phyloP scores from a whole-genome alignment of 2,888 invertebrate species.

The Diloba caeruleocephala region DNA sequence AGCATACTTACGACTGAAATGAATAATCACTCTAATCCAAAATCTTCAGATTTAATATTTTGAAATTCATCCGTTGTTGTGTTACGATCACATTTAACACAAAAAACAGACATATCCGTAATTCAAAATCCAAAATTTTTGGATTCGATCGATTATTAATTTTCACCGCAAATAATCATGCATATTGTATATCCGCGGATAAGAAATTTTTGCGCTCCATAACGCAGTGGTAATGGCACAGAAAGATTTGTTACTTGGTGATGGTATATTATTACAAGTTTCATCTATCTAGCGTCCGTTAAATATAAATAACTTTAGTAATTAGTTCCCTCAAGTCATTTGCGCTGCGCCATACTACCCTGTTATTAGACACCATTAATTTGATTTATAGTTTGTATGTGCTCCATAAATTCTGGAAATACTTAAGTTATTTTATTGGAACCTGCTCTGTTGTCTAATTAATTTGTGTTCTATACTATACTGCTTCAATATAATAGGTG shows the following conservation, averaged over 20 bases:
- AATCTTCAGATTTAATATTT: too few species aligned
- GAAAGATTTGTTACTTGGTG: slow-evolving; percentile 13
- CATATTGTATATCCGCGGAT: background rate
- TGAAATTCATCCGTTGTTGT: too few species aligned
- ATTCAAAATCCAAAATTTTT: too few species aligned
- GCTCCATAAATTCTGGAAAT: slow-evolving; percentile 59
- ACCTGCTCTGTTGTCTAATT: slow-evolving; percentile 36
- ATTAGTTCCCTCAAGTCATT: slow-evolving; percentile 60
- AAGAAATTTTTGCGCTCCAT: slow-evolving; percentile 34
- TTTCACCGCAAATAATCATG: background rate
- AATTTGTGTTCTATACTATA: slow-evolving; percentile 27
- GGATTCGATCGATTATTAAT: too few species aligned
- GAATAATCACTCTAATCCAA: too few species aligned
- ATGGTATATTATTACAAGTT: slow-evolving; percentile 36
- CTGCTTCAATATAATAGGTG: slow-evolving; percentile 1
- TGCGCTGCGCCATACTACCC: slow-evolving; percentile 53
- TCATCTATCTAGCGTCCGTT: slow-evolving; percentile 32
- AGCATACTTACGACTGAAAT: too few species aligned
- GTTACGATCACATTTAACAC: too few species aligned
- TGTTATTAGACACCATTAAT: slow-evolving; percentile 63
- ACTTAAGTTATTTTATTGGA: slow-evolving; percentile 46
- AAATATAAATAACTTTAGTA: slow-evolving; percentile 53
- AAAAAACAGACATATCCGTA: too few species aligned
- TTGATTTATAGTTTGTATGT: slow-evolving; percentile 64
- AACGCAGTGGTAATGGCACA: slow-evolving; percentile 22